These are phyloP conservation scores for Atrichornis clamosus DNA, from an alignment of 2,113 vertebrate species.

Conservation along the genomic window DNA sequence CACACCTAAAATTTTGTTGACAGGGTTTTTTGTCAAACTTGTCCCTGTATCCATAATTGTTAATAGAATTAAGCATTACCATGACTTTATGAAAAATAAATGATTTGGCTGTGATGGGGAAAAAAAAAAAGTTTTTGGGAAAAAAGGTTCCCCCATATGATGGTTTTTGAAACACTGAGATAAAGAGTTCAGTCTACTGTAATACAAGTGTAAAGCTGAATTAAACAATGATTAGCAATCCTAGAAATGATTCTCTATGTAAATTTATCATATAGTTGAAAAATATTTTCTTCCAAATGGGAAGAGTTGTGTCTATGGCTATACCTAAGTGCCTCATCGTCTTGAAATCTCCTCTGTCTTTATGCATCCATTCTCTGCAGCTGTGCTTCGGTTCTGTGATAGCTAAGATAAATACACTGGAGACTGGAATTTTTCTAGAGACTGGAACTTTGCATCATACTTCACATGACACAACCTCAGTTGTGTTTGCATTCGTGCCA, in stretches of 20 bases:
- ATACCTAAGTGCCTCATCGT: not conserved
- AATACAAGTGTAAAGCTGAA: not conserved
- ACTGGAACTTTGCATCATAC: not conserved
- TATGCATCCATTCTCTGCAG: not conserved
- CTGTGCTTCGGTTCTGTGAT: not conserved
- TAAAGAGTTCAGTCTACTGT: not conserved
- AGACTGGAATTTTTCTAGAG: not conserved
- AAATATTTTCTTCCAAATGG: not conserved
- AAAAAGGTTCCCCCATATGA: not conserved
- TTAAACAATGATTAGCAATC: not conserved
- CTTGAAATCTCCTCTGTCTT: not conserved
- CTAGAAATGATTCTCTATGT: accelerated
- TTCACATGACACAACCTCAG: not conserved
- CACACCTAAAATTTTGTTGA: not conserved
- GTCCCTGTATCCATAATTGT: not conserved
- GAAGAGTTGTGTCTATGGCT: not conserved
- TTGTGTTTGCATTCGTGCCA: not conserved
- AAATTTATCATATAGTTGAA: not conserved
- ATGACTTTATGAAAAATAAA: not conserved
- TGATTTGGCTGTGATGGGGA: not conserved
- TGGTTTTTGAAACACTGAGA: not conserved
- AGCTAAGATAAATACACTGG: not conserved
- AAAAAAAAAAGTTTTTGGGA: not conserved
- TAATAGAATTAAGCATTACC: not conserved
- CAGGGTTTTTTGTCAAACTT: not conserved